Base-by-base conservation (phyloP, 1,140 invertebrate species). In the Ceratina japonica region DNA sequence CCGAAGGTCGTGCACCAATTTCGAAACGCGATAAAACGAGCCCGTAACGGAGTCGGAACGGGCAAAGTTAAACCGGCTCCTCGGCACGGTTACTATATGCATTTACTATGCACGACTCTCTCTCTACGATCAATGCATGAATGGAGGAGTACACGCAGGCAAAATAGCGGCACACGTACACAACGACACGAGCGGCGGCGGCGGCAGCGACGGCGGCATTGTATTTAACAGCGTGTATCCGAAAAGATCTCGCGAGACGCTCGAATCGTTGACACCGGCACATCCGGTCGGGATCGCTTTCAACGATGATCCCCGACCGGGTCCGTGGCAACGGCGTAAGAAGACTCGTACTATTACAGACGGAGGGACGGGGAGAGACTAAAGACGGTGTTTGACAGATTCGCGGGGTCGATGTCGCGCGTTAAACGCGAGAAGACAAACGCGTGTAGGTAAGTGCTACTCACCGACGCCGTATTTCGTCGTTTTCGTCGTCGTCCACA, bases 401-500 rank as follows among this genome's bases (percentile, higher is more conserved):
- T 44, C 66, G 61, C 58, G 54, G 72, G 70, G 51, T 73, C 76
- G 31, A 75, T 64, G 71, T 31, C 62, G 70, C 80, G 66, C 63
- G 22, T 54, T 64, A 82, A 58, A 52, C 44, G 58, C 54, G 75
- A 59, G 3, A 68, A 37, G 37, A 44, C 37, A 44, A 68, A 58
- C 69, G 52, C 58, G 51, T 65, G 52, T 68, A 76, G 72, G 72
- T 44, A 76, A 75, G 72, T 44, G 37, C 5, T 66, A 94, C 94
- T 94, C 90, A 95, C 94, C 94, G 86, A 94, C 94, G 86, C 94
- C 94, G 91, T 94, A 94, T 91, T 95, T 95, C 80, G 94, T 94
- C 44, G 92, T 94, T 87, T 94, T 95, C 58, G 94, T 94, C 64
- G 93, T 94, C 65, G 92, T 94, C 94, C 94, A 95, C 94, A 95